Base-by-base conservation (phyloP, 1,140 invertebrate genomes). In the Ridgeia piscesae region DNA sequence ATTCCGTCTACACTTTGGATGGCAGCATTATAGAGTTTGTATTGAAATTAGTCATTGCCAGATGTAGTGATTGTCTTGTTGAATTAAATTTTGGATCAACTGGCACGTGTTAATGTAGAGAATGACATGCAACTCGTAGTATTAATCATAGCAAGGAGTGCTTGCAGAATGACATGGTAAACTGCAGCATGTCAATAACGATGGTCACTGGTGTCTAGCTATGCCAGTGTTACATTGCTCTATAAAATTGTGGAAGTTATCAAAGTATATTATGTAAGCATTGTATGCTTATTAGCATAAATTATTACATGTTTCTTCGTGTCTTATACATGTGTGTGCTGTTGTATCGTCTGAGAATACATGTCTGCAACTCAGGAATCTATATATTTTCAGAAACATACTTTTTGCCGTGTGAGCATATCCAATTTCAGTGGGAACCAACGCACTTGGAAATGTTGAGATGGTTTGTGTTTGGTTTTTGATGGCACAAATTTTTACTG, bases 351-450 rank as follows among this genome's bases (percentile, higher is more conserved):
- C 58, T 77, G 58, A 77, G 58, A 77, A 77, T 77, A 27, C 14
- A 77, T 77, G 58, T 77, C 58, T 77, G 58, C 14, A 77, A 77
- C 58, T 77, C 58, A 77, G 58, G 58, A 77, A 77, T 77, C 17
- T 77, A 77, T 77, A 77, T 77, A 77, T 77, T 77, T 77, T 77
- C 58, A 77, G 58, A 77, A 77, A 77, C 58, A 77, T 77, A 77
- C 58, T 77, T 77, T 77, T 77, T 77, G 58, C 58, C 58, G 27
- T 31, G 58, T 77, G 58, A 77, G 58, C 58, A 77, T 77, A 77
- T 77, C 58, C 58, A 77, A 77, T 77, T 77, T 77, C 58, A 77
- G 58, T 77, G 58, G 58, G 58, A 77, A 77, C 58, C 27, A 77
- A 77, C 27, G 58, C 58, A 77, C 58, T 77, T 77, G 58, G 58